Conservation (phyloP, 2,113 vertebrate species). For the Alligator sinensis region DNA sequence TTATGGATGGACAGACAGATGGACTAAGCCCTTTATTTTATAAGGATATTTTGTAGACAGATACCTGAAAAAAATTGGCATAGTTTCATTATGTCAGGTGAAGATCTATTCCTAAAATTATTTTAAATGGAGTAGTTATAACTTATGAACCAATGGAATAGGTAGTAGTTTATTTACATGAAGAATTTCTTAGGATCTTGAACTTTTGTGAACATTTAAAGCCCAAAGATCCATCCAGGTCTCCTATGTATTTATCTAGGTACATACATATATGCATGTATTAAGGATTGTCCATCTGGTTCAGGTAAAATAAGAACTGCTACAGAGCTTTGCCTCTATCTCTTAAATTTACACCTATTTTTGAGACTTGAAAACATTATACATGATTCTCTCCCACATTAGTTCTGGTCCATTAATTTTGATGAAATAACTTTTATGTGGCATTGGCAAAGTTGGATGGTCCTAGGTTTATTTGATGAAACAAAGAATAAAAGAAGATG, state of each 20-base stretch:
- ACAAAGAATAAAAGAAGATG: neutral
- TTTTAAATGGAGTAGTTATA: neutral
- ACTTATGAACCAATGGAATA: neutral
- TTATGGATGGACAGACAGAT: neutral
- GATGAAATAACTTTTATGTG: neutral
- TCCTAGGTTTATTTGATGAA: neutral
- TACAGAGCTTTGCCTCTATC: neutral
- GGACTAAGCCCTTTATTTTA: neutral
- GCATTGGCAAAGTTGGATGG: neutral
- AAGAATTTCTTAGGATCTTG: neutral
- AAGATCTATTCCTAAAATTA: neutral
- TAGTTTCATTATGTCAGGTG: neutral
- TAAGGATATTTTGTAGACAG: neutral
- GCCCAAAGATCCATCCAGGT: neutral
- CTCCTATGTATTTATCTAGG: neutral
- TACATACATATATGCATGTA: neutral
- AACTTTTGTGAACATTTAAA: neutral
- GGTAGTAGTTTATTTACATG: neutral
- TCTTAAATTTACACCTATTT: neutral
- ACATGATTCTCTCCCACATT: neutral
- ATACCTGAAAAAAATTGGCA: neutral
- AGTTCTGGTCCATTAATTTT: neutral
- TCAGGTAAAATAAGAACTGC: fast-evolving
- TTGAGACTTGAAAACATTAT: neutral
- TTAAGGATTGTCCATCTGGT: neutral